Percentiles rank a stretch among this genome's conserved stretches.
These are phyloP conservation scores for Drosophila lacicola DNA, from an alignment of 2,888 invertebrate species.

Conservation along the genomic window DNA sequence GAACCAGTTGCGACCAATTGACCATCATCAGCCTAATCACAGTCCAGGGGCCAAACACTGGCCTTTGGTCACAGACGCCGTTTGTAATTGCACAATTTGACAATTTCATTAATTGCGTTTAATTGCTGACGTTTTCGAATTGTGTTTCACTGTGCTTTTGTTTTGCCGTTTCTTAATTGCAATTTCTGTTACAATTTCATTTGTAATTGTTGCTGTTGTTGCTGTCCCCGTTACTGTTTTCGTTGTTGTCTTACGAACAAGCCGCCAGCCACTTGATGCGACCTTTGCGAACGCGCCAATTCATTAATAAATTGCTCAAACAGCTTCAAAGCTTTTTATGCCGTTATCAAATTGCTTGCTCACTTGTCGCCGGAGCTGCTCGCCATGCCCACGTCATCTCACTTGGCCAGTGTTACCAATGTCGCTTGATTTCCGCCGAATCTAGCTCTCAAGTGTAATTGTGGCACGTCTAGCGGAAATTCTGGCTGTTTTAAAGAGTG, in stretches of 20 bases:
- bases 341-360: conserved; percentile 31
- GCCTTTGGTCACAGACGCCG: conserved; percentile 11
- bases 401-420: background rate
- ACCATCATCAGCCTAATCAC: conserved; percentile 11
- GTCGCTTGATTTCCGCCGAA: background rate
- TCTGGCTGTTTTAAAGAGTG: no score
- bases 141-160: conserved; percentile 44
- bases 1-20: conserved; percentile 2
- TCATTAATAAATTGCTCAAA: conserved; percentile 48
- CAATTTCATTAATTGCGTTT: conserved; percentile 74
- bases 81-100: conserved; percentile 68
- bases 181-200: conserved; percentile 73
- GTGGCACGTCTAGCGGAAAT: no score
- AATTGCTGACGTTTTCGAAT: conserved; percentile 68
- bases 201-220: conserved; percentile 40
- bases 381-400: conserved; percentile 23
- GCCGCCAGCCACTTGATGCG: conserved; percentile 18
- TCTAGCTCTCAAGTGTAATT: background rate
- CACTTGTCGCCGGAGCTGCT: background rate
- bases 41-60: conserved; percentile 5
- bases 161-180: conserved; percentile 64
- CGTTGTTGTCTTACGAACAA: conserved; percentile 10
- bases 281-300: conserved; percentile 52
- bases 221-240: conserved; percentile 17
- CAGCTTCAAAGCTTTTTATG: conserved; percentile 23